Conservation (phyloP, 2,113 vertebrate species). For the Embiotoca jacksoni region DNA sequence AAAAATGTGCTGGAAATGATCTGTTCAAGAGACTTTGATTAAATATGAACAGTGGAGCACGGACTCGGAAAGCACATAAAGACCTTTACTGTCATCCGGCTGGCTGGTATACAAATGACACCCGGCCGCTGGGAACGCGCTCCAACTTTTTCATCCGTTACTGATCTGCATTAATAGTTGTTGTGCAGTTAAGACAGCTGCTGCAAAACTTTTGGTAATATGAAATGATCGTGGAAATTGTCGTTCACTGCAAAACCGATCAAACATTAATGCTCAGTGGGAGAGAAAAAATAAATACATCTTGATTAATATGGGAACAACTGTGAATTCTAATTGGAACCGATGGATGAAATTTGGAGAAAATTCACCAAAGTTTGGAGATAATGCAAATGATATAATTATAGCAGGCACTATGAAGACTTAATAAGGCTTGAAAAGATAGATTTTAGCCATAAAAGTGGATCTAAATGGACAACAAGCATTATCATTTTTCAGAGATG, state of each 20-base stretch:
- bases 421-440: background rate
- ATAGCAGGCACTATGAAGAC: background rate
- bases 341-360: background rate
- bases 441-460: background rate
- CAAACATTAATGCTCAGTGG: background rate
- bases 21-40: constrained; percentile 53
- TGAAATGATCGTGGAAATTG: constrained; percentile 19
- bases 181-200: constrained; percentile 29
- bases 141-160: constrained; percentile 12
- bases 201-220: constrained; percentile 23
- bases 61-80: constrained; percentile 20
- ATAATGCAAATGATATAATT: background rate
- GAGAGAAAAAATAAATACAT: background rate
- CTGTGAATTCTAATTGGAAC: background rate
- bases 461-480: background rate
- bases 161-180: constrained; percentile 15
- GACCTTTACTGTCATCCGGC: constrained; percentile 14
- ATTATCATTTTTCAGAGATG: background rate
- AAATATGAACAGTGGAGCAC: constrained; percentile 47
- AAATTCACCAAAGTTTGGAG: background rate
- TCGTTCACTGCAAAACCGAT: constrained; percentile 4
- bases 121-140: background rate
- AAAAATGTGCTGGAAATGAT: constrained; percentile 58
- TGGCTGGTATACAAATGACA: constrained; percentile 24
- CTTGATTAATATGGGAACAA: constrained; percentile 12